Conservation (phyloP, 2,113 vertebrate species). For the Zosterops pallidus region DNA sequence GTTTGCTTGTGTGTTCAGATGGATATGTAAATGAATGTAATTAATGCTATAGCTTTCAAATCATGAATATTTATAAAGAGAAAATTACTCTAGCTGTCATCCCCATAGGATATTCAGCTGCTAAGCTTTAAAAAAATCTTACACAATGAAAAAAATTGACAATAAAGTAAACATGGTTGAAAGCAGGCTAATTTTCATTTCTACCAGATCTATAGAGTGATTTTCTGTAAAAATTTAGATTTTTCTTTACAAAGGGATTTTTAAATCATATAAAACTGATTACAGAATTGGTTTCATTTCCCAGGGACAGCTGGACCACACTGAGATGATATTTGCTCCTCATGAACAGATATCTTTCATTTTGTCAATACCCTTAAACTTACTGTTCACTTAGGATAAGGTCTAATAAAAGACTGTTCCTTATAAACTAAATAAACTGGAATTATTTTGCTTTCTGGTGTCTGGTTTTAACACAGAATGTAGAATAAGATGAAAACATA, state of each 20-base stretch:
- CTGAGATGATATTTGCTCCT: not conserved
- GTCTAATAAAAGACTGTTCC: not conserved
- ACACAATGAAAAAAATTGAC: constrained; percentile 45
- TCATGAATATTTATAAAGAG: constrained; percentile 79
- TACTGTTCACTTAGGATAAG: not conserved
- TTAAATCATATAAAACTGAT: not conserved
- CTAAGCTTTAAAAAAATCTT: constrained; percentile 68
- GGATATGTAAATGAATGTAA: constrained; percentile 77
- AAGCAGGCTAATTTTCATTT: constrained; percentile 51
- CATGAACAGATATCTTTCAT: not conserved
- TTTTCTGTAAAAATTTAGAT: constrained; percentile 11
- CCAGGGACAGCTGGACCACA: not conserved
- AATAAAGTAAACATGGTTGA: constrained; percentile 52
- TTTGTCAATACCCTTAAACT: not conserved
- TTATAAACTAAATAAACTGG: not conserved
- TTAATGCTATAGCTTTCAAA: constrained; percentile 79
- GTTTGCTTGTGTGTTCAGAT: constrained; percentile 70
- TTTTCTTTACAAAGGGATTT: not conserved
- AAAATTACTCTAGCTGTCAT: constrained; percentile 73
- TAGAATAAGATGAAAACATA: not conserved
- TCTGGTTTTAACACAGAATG: not conserved
- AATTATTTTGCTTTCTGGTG: not conserved
- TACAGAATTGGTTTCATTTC: constrained; percentile 10
- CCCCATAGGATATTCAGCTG: constrained; percentile 70
- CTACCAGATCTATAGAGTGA: not conserved